phyloP scores from a whole-genome alignment of 2,113 vertebrate genomes.

The Eonycteris spelaea region DNA sequence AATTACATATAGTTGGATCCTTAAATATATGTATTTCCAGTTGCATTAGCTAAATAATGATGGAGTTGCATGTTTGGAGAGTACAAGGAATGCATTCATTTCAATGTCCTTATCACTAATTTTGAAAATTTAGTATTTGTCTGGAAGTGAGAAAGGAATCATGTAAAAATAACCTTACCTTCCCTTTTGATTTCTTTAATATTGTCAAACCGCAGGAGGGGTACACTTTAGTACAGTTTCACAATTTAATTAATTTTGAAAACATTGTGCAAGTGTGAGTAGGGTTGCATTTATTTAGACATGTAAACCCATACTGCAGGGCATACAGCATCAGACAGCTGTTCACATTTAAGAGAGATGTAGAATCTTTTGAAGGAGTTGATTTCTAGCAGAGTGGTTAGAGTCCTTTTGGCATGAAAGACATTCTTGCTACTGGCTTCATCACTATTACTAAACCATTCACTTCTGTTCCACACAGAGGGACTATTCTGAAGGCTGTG shows the following conservation, averaged over 20 bases:
- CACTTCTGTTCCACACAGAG: slow-evolving; percentile 7
- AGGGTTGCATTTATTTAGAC: background rate
- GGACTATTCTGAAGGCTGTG: background rate
- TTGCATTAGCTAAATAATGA: background rate
- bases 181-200: slow-evolving; percentile 13
- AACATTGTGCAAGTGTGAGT: background rate
- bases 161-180: background rate
- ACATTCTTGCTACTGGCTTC: slow-evolving; percentile 23
- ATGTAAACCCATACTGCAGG: background rate
- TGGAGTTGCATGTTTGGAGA: background rate
- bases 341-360: background rate
- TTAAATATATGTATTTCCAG: background rate
- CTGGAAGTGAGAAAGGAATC: slow-evolving; percentile 26
- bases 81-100: background rate
- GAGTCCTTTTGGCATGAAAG: slow-evolving; percentile 16
- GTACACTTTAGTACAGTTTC: background rate
- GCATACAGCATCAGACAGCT: background rate
- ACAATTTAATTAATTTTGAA: slow-evolving; percentile 18
- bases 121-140: slow-evolving; percentile 20
- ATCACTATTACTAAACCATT: background rate
- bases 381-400: background rate
- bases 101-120: background rate
- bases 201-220: background rate
- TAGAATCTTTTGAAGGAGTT: background rate
- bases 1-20: slow-evolving; percentile 12